These are phyloP conservation scores for Philotrypesis tridentata DNA, from an alignment of 1,140 invertebrate genomes.

Conservation along the genomic window DNA sequence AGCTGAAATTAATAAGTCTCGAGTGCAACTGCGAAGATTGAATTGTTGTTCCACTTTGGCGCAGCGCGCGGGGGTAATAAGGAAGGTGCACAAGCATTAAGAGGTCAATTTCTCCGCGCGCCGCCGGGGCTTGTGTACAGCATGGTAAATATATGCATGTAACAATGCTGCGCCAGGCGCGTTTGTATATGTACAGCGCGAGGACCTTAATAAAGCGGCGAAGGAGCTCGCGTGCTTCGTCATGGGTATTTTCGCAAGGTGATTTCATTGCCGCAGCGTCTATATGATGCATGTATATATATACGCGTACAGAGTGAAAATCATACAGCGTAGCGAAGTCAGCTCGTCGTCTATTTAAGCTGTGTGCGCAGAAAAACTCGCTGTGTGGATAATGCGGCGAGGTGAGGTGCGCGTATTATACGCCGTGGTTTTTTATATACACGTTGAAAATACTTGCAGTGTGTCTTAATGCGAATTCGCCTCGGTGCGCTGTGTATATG, in stretches of 20 bases:
- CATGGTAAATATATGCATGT: neutral
- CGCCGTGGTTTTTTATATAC: too few relatives aligned
- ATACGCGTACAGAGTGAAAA: neutral
- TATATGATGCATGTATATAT: neutral
- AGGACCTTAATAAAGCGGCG: conserved; percentile 8
- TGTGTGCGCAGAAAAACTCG: neutral
- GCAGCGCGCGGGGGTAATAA: too few relatives aligned
- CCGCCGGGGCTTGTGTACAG: too few relatives aligned
- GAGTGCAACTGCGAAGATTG: too few relatives aligned
- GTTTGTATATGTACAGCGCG: too few relatives aligned
- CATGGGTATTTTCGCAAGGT: conserved; percentile 35
- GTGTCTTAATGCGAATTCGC: too few relatives aligned
- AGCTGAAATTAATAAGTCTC: too few relatives aligned
- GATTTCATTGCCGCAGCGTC: conserved; percentile 12
- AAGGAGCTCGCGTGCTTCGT: conserved; percentile 18
- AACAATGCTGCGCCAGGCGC: too few relatives aligned
- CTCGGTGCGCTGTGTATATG: too few relatives aligned
- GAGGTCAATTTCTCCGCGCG: conserved; percentile 1
- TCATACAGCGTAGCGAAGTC: neutral
- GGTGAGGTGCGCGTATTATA: too few relatives aligned
- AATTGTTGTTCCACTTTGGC: neutral
- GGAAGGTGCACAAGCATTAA: neutral
- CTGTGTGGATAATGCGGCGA: neutral
- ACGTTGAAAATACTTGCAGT: too few relatives aligned
- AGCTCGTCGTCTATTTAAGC: neutral